These are phyloP conservation scores for Caenorhabditis sp. DNA, from an alignment of 2,888 invertebrate genomes.

Conservation along the genomic window DNA sequence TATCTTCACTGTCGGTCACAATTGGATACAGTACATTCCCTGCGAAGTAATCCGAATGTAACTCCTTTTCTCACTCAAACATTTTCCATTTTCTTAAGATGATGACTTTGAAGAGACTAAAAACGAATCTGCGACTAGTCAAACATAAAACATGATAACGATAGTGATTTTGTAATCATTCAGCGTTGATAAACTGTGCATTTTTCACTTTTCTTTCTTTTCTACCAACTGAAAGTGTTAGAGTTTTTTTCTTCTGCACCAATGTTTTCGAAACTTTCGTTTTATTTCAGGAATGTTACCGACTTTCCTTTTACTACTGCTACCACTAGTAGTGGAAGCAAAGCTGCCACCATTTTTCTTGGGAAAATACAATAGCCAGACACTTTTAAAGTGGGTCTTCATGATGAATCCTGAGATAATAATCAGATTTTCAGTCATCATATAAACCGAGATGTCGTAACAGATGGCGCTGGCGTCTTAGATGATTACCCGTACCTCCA, in stretches of 20 bases:
- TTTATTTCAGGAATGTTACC: slow-evolving; percentile 17
- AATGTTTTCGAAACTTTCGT: neutral
- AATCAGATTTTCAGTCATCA: slow-evolving; percentile 32
- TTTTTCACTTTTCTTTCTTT: slow-evolving; percentile 36
- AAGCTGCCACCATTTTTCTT: slow-evolving; percentile 54
- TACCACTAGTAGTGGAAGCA: neutral
- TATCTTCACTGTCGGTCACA: too few species aligned
- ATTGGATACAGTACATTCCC: neutral
- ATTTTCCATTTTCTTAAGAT: slow-evolving; percentile 1
- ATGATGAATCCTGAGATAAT: neutral
- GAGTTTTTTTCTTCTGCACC: too few species aligned
- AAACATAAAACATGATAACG: slow-evolving; percentile 41
- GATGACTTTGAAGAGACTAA: slow-evolving; percentile 32
- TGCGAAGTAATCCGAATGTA: neutral
- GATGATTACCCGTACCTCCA: slow-evolving; percentile 61
- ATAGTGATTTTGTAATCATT: slow-evolving; percentile 30
- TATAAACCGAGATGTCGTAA: neutral
- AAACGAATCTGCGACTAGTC: slow-evolving; percentile 37
- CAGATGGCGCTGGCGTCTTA: neutral
- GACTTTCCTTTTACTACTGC: slow-evolving; percentile 8
- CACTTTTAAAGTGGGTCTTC: slow-evolving; percentile 41
- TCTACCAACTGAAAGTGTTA: slow-evolving; percentile 1
- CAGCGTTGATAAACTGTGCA: slow-evolving; percentile 30
- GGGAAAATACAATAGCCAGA: slow-evolving; percentile 32
- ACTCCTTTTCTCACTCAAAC: neutral